phyloP scores from a whole-genome alignment of 2,797 vertebrate species.

The Champsocephalus esox region DNA sequence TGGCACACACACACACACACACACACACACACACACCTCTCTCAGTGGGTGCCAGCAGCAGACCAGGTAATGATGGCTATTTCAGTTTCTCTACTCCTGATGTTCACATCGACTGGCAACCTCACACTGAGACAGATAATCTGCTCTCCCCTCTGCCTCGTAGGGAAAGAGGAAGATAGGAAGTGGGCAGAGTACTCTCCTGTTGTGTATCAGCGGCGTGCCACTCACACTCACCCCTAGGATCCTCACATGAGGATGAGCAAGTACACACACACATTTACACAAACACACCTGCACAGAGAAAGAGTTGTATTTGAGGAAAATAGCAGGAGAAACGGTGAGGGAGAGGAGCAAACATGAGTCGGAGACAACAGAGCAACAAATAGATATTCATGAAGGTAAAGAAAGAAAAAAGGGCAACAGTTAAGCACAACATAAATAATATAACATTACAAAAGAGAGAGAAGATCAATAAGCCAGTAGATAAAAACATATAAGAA shows the following conservation, averaged over 20 bases:
- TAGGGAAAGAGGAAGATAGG: slow-evolving; percentile 63
- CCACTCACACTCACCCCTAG: slow-evolving; percentile 54
- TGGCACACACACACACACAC: background rate
- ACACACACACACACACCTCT: slow-evolving; percentile 12
- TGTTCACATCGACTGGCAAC: slow-evolving; percentile 59
- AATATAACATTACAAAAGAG: background rate
- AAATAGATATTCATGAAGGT: background rate
- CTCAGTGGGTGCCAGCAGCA: slow-evolving; percentile 59
- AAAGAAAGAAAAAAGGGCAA: background rate
- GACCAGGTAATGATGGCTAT: slow-evolving; percentile 74
- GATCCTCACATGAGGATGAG: slow-evolving; percentile 44
- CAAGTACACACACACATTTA: slow-evolving; percentile 6
- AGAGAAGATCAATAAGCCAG: background rate
- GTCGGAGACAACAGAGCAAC: slow-evolving; percentile 11
- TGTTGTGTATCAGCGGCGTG: slow-evolving; percentile 59
- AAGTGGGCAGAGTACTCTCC: slow-evolving; percentile 74
- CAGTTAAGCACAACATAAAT: background rate
- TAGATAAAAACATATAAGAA: background rate
- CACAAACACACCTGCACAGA: slow-evolving; percentile 63
- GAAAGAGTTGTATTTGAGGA: slow-evolving; percentile 32
- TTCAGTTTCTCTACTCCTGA: slow-evolving; percentile 57
- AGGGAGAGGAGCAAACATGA: slow-evolving; percentile 22
- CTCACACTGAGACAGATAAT: slow-evolving; percentile 79
- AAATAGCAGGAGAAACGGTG: background rate
- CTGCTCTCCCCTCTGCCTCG: slow-evolving; percentile 51